Evolutionary conservation across 2,888 invertebrate species (phyloP).

Genomic region (Trimorus sp.): DNA sequence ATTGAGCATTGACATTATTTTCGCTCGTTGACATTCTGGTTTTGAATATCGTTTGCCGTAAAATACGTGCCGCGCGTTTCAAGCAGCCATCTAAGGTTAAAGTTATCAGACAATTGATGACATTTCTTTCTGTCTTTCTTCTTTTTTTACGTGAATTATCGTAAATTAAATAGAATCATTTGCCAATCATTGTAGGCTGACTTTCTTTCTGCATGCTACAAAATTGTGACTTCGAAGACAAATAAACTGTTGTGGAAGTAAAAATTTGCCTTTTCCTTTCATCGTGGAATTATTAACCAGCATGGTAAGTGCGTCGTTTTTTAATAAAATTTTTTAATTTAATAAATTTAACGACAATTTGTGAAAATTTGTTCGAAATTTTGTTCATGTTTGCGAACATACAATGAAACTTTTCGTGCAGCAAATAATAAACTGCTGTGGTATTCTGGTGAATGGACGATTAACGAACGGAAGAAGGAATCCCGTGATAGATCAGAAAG

Average conservation of each 20-base stretch:
- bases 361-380: too few species aligned
- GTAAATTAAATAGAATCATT: not conserved
- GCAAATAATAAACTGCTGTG: too few species aligned
- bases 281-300: not conserved
- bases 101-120: slow-evolving; percentile 46
- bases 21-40: slow-evolving; percentile 11
- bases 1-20: slow-evolving; percentile 2
- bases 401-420: too few species aligned
- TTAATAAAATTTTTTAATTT: slow-evolving; percentile 1
- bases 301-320: slow-evolving; percentile 15
- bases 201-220: not conserved
- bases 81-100: slow-evolving; percentile 53
- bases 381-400: too few species aligned
- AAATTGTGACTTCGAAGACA: slow-evolving; percentile 1
- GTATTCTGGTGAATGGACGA: not conserved
- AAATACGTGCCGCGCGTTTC: slow-evolving; percentile 44
- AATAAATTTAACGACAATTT: not conserved
- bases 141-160: not conserved
- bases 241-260: slow-evolving; percentile 23
- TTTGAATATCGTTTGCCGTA: slow-evolving; percentile 28
- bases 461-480: not conserved
- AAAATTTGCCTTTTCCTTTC: slow-evolving; percentile 19
- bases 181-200: slow-evolving; percentile 14
- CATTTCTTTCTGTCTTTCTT: slow-evolving; percentile 14
- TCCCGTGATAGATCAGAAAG: not conserved